Evolutionary conservation across 2,888 invertebrate species (phyloP).

Genomic region (Eupithecia tripunctaria): DNA sequence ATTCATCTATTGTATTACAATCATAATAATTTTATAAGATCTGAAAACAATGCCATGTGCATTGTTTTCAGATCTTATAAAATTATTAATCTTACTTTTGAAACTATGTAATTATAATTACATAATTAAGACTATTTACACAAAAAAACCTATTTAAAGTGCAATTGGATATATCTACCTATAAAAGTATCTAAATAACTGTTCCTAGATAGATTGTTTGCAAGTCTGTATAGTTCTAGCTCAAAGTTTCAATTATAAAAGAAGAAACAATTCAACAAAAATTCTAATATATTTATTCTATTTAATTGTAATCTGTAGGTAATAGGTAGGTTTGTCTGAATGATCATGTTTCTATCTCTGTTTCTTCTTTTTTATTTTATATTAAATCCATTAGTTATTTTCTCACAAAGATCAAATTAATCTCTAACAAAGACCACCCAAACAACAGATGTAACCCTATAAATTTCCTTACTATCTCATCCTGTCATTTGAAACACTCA

Average conservation of each 20-base stretch:
- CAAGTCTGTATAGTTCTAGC: no score
- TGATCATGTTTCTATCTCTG: not conserved
- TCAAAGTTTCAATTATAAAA: no score
- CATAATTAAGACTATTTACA: not conserved
- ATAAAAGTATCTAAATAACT: no score
- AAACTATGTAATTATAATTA: not conserved
- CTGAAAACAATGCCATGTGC: not conserved
- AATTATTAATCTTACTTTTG: not conserved
- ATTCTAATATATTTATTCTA: no score
- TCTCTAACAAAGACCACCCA: slow-evolving; percentile 39
- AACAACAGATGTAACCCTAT: slow-evolving; percentile 28
- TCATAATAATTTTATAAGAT: not conserved
- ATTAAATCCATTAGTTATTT: not conserved
- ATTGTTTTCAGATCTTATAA: not conserved
- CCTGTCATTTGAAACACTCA: slow-evolving; percentile 46
- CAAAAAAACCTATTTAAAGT: no score
- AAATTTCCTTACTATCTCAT: slow-evolving; percentile 40
- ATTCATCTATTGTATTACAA: slow-evolving; percentile 1
- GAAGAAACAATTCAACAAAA: no score
- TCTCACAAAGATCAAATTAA: slow-evolving; percentile 17
- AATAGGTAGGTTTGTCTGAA: not conserved
- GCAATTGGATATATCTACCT: no score
- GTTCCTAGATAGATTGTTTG: no score
- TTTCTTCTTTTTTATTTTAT: not conserved
- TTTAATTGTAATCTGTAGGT: not conserved